Evolutionary conservation across 2,888 invertebrate species (phyloP), one percentile per base, ranked within the genome.

Genomic region (Julus scanicus): DNA sequence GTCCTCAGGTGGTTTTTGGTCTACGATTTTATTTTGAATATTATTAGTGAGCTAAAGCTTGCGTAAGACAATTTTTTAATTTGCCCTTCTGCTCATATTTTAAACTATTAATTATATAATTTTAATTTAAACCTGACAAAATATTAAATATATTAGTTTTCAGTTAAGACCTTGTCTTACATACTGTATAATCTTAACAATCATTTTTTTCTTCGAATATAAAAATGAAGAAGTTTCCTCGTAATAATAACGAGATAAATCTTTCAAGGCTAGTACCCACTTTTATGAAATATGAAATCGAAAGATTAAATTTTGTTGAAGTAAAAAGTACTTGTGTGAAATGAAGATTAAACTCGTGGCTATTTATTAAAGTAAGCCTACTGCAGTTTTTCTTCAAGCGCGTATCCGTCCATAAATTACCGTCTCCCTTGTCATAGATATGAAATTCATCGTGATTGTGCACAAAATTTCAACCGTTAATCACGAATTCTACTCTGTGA

Each of bases 381-480:
- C 63, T 71, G 71, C 29, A 71, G 71, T 71, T 71, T 8, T 2
- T 8, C 29, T 71, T 29, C 15, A 20, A 71, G 2, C 17, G 71
- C 20, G n/a, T n/a, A n/a, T n/a, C n/a, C n/a, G 29, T 71, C 29
- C 20, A 71, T 71, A 71, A 71, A 71, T 71, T 71, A 71, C 71
- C 5, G 71, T 9, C 71, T 71, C 29, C 20, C 71, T 1, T 29
- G 2, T 29, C 71, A 29, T 71, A 71, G 6, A 0, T 29, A 29
- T 20, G 8, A 29, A 71, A 71, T 15, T 63, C 71, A 71, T 29
- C 71, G 71, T 71, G 71, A 71, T 71, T 71, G 20, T 71, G 71
- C 71, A 71, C 71, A 71, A 71, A n/a, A 71, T 71, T 29, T 29
- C 29, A 29, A 71, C 71, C 71, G 71, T 71, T 71, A 71, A 71